Evolutionary conservation across 92 coral and sea anemone species (phyloP).

Genomic region (Palythoa heliodiscus): DNA sequence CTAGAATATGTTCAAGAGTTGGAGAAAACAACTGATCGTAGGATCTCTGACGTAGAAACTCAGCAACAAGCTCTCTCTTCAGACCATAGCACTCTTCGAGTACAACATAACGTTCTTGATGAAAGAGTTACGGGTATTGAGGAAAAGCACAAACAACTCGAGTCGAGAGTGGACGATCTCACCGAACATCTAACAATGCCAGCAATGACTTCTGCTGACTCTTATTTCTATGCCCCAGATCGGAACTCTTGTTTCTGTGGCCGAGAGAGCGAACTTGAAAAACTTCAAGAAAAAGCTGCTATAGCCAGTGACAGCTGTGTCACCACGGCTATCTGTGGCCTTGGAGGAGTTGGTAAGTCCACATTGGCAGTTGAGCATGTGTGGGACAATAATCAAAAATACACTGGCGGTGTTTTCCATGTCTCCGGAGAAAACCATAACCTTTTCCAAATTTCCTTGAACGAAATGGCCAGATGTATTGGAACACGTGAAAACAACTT

Average conservation of each 20-base stretch:
- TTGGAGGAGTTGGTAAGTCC: slow-evolving; percentile 90
- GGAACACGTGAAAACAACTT: slow-evolving; percentile 69
- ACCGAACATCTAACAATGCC: slow-evolving; percentile 4
- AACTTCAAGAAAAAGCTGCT: slow-evolving; percentile 43
- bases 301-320: slow-evolving; percentile 20
- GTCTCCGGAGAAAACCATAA: slow-evolving; percentile 75
- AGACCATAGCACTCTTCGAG: slow-evolving; percentile 23
- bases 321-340: slow-evolving; percentile 75
- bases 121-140: slow-evolving; percentile 36
- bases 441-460: slow-evolving; percentile 63
- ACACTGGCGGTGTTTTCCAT: slow-evolving; percentile 87
- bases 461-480: slow-evolving; percentile 67
- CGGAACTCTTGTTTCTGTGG: slow-evolving; percentile 72
- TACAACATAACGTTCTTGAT: slow-evolving; percentile 20
- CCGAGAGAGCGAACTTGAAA: slow-evolving; percentile 55
- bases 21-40: slow-evolving; percentile 3
- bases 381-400: slow-evolving; percentile 55
- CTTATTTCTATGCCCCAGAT: slow-evolving; percentile 56
- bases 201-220: background rate
- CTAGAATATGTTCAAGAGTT: background rate
- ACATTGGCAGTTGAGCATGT: slow-evolving; percentile 81
- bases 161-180: slow-evolving; percentile 45
- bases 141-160: slow-evolving; percentile 39
- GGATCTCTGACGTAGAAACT: slow-evolving; percentile 22
- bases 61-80: slow-evolving; percentile 19